A percentile compares a stretch with the other conserved stretches of the same genome.
These are phyloP conservation scores for Eriocheir sinensis DNA, from an alignment of 1,140 invertebrate species.

Conservation along the genomic window DNA sequence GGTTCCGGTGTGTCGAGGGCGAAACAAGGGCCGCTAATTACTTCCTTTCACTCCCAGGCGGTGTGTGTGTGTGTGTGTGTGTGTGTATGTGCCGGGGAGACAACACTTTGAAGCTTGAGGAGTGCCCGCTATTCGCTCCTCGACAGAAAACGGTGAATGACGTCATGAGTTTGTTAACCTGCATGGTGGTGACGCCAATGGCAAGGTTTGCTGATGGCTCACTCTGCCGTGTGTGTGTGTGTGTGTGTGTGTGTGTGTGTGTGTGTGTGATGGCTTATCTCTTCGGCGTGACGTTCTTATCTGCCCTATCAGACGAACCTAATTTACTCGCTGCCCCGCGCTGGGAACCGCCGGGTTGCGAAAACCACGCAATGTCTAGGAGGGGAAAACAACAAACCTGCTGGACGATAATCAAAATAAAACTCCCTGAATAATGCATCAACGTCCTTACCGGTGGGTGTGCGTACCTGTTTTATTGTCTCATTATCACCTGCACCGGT, in stretches of 20 bases:
- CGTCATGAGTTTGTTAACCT: slow-evolving; percentile 24
- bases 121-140: slow-evolving; percentile 19
- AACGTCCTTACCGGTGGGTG: too few species aligned
- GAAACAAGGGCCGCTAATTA: slow-evolving; percentile 26
- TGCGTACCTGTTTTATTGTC: too few species aligned
- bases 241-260: slow-evolving; percentile 31
- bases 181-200: neutral
- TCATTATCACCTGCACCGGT: neutral
- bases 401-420: too few species aligned
- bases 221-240: neutral
- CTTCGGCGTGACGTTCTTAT: neutral
- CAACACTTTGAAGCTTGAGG: neutral
- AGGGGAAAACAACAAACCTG: too few species aligned
- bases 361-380: too few species aligned
- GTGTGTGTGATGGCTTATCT: neutral
- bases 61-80: neutral
- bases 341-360: neutral
- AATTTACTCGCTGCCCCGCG: neutral
- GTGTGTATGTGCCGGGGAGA: neutral
- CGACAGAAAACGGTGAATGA: slow-evolving; percentile 4
- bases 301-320: neutral
- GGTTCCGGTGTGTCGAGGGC: slow-evolving; percentile 1
- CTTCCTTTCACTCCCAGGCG: neutral
- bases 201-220: neutral
- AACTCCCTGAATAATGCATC: too few species aligned